These are phyloP conservation scores for Sceliomorpha sp. DNA, from an alignment of 2,888 invertebrate species.

Conservation along the genomic window DNA sequence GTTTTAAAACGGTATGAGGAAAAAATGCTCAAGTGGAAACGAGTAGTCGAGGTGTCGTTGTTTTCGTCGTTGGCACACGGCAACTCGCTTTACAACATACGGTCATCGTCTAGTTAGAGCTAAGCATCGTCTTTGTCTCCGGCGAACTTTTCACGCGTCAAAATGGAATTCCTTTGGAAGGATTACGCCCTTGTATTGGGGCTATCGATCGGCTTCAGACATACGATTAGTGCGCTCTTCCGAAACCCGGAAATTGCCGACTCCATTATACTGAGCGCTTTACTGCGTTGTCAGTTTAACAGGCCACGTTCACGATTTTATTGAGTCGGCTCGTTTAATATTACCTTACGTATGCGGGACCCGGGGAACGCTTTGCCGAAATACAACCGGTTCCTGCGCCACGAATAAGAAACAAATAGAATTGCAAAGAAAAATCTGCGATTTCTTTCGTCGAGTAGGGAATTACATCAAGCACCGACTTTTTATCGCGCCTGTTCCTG, in stretches of 20 bases:
- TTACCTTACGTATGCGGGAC: constrained; percentile 12
- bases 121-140: no score
- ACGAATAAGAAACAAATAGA: constrained; percentile 34
- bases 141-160: no score
- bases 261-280: constrained; percentile 52
- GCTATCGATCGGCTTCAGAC: constrained; percentile 51
- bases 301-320: constrained; percentile 61
- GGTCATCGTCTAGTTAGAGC: no score
- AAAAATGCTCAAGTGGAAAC: no score
- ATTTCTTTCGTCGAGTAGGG: constrained; percentile 29
- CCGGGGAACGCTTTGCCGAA: constrained; percentile 9
- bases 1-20: no score
- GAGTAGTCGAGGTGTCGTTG: no score
- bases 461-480: constrained; percentile 37
- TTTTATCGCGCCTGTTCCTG: constrained; percentile 41
- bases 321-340: constrained; percentile 52
- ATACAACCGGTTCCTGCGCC: constrained; percentile 30
- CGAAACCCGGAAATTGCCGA: constrained; percentile 56
- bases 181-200: constrained; percentile 45
- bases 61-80: no score
- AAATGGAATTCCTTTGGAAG: constrained; percentile 45
- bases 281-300: constrained; percentile 57
- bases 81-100: no score
- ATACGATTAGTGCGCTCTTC: constrained; percentile 56
- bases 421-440: constrained; percentile 38